A percentile compares a stretch with the other conserved stretches of the same genome.
Evolutionary conservation across 2,888 invertebrate species (phyloP).

Genomic region (Oscheius myriophilus): DNA sequence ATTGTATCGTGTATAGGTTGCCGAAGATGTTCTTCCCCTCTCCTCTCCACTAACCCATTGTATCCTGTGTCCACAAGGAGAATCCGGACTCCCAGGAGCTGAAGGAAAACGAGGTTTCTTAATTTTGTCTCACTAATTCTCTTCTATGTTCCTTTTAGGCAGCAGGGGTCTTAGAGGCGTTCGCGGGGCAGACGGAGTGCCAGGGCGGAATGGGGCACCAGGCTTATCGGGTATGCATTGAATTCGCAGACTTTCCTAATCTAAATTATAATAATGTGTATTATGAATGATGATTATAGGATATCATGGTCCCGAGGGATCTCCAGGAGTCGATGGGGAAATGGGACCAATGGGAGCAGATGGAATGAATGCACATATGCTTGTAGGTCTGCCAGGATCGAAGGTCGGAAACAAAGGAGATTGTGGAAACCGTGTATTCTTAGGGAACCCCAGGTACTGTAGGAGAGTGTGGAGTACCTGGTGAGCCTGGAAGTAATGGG

Average conservation of each 20-base stretch:
- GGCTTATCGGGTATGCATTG: constrained; percentile 5
- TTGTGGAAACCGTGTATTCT: background rate
- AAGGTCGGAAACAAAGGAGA: background rate
- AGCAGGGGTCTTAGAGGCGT: constrained; percentile 17
- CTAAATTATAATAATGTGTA: no score
- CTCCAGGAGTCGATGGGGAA: constrained; percentile 45
- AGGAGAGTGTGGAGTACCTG: constrained; percentile 33
- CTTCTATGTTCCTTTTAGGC: background rate
- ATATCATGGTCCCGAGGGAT: constrained; percentile 24
- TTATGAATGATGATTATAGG: background rate
- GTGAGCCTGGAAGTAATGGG: constrained; percentile 40
- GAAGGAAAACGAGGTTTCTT: constrained; percentile 19
- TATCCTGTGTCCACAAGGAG: constrained; percentile 19
- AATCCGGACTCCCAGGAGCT: constrained; percentile 7
- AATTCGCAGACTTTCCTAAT: background rate
- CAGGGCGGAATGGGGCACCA: constrained; percentile 18
- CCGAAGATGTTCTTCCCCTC: constrained; percentile 9
- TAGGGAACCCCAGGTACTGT: constrained; percentile 8
- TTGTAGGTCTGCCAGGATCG: constrained; percentile 15
- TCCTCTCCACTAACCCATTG: constrained; percentile 17
- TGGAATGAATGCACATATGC: constrained; percentile 32
- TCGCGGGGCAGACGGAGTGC: constrained; percentile 14
- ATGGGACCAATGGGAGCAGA: constrained; percentile 43
- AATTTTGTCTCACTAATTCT: background rate
- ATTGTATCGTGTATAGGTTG: background rate